Conservation (phyloP, 1,140 invertebrate species). For the Teleogryllus occipitalis region DNA sequence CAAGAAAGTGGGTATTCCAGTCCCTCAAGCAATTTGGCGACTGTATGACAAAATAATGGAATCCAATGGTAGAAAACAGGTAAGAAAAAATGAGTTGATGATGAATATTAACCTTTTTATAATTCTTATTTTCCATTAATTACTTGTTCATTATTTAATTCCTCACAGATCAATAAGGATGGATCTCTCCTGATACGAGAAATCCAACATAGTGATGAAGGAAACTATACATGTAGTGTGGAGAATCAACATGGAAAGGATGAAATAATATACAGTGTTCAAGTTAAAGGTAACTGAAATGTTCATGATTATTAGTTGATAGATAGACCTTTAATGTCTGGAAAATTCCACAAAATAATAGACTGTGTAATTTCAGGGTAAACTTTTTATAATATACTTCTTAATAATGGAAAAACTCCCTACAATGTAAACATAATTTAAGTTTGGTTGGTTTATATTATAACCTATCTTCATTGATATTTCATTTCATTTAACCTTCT, state of each 20-base stretch:
- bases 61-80: constrained; percentile 29
- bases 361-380: no score
- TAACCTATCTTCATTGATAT: no score
- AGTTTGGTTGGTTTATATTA: no score
- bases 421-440: no score
- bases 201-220: constrained; percentile 67
- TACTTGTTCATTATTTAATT: background rate
- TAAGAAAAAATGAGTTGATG: constrained; percentile 8
- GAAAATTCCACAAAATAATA: no score
- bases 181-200: constrained; percentile 59
- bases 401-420: no score
- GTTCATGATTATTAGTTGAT: no score
- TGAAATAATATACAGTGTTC: constrained; percentile 66
- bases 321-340: no score
- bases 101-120: background rate
- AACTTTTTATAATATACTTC: no score
- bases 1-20: constrained; percentile 68
- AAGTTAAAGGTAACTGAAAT: constrained; percentile 48
- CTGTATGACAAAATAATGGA: constrained; percentile 27
- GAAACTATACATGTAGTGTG: constrained; percentile 84
- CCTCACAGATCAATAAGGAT: constrained; percentile 30
- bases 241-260: constrained; percentile 77
- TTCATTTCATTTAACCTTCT: no score
- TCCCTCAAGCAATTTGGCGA: constrained; percentile 63
- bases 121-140: background rate